These are phyloP conservation scores for Chaenodraco wilsoni DNA, from an alignment of 2,797 vertebrate species.

Conservation along the genomic window DNA sequence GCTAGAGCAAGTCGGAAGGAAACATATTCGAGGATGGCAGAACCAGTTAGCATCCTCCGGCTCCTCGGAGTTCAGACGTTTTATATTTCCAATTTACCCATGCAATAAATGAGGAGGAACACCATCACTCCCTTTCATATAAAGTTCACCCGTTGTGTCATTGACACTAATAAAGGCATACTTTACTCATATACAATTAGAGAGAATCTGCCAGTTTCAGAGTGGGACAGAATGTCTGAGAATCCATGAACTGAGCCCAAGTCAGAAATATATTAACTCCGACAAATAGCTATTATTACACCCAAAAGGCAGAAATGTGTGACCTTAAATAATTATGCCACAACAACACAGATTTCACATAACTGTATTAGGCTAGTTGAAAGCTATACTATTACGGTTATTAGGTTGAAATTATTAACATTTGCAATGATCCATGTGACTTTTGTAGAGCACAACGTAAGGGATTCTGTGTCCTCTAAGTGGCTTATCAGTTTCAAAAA, in stretches of 20 bases:
- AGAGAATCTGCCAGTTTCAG: slow-evolving; percentile 29
- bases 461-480: slow-evolving; percentile 6
- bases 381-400: too few relatives aligned
- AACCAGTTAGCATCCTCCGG: slow-evolving; percentile 64
- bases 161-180: slow-evolving; percentile 43
- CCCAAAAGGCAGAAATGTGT: slow-evolving; percentile 54
- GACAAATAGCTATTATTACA: slow-evolving; percentile 51
- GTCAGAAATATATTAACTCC: slow-evolving; percentile 53
- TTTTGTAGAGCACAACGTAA: slow-evolving; percentile 30
- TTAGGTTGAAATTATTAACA: slow-evolving; percentile 12
- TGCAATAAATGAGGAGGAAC: slow-evolving; percentile 44
- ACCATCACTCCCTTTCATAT: slow-evolving; percentile 54
- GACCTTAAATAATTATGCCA: slow-evolving; percentile 60
- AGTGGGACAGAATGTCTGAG: slow-evolving; percentile 34
- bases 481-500: background rate
- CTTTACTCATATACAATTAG: slow-evolving; percentile 47
- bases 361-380: too few relatives aligned
- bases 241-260: slow-evolving; percentile 25
- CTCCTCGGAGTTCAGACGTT: slow-evolving; percentile 65
- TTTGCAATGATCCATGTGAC: slow-evolving; percentile 41
- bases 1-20: slow-evolving; percentile 33
- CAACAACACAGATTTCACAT: slow-evolving; percentile 6
- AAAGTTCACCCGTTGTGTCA: slow-evolving; percentile 57
- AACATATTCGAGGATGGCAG: slow-evolving; percentile 57
- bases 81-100: slow-evolving; percentile 59